phyloP scores from a whole-genome alignment of 2,113 vertebrate species.

The Chlamydotis undulata region DNA sequence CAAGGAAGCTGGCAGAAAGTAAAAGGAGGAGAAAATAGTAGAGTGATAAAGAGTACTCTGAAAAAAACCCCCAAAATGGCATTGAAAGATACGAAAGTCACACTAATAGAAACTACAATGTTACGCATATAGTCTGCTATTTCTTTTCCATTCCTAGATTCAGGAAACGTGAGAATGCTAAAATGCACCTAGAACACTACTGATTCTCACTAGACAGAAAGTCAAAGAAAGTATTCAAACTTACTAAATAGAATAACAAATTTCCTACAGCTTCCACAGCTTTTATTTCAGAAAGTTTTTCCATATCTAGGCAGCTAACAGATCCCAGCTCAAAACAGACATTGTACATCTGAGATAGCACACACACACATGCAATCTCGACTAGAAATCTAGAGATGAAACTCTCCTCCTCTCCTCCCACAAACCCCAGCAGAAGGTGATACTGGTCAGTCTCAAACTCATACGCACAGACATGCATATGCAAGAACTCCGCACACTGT shows the following conservation, averaged over 20 bases:
- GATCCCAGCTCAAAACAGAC: background rate
- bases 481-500: background rate
- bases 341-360: background rate
- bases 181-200: background rate
- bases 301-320: background rate
- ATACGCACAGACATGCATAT: rapidly evolving
- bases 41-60: background rate
- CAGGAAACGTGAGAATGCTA: background rate
- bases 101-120: background rate
- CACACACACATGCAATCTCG: rapidly evolving
- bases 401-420: background rate
- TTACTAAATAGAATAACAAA: background rate
- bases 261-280: background rate
- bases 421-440: background rate
- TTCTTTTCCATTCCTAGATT: background rate
- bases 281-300: background rate
- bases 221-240: background rate
- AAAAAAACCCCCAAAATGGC: background rate
- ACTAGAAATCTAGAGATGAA: background rate
- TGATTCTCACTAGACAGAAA: background rate
- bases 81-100: background rate
- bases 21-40: background rate
- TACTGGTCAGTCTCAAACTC: background rate
- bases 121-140: background rate
- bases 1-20: background rate